A percentile compares a stretch with the other conserved stretches of the same genome.
Conservation (phyloP, 2,113 vertebrate species). For the Nothobranchius kuhntae region DNA sequence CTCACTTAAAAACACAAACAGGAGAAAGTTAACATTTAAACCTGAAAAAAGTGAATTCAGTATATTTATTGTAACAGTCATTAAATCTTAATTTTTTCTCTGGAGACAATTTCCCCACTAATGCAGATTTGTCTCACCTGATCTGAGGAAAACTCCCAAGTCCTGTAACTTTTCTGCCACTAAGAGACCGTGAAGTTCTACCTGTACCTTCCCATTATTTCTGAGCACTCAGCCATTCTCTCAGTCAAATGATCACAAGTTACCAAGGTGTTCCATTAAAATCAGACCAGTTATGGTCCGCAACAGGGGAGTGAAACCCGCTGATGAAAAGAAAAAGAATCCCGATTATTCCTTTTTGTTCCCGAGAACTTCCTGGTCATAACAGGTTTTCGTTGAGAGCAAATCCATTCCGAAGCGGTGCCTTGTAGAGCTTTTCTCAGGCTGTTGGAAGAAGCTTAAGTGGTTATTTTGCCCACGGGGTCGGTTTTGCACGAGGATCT, state of each 20-base stretch:
- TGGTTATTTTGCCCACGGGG: slow-evolving; percentile 63
- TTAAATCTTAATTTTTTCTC: neutral
- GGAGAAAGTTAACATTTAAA: no score
- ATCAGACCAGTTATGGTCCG: slow-evolving; percentile 6
- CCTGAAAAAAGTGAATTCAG: no score
- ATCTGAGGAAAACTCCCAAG: neutral
- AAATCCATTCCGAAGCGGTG: slow-evolving; percentile 56
- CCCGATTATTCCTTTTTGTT: slow-evolving; percentile 50
- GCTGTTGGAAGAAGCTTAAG: slow-evolving; percentile 70
- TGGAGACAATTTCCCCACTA: no score
- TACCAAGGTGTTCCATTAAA: slow-evolving; percentile 54
- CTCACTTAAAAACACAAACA: no score
- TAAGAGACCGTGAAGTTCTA: neutral
- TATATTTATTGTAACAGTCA: no score
- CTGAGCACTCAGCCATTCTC: slow-evolving; percentile 13
- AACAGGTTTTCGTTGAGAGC: slow-evolving; percentile 47
- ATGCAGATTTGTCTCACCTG: neutral
- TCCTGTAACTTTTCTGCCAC: slow-evolving; percentile 11
- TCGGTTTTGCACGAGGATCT: slow-evolving; percentile 58
- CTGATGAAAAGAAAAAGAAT: slow-evolving; percentile 26
- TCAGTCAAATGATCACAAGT: slow-evolving; percentile 33
- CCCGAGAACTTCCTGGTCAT: slow-evolving; percentile 35
- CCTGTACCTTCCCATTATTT: slow-evolving; percentile 12
- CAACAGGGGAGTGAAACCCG: slow-evolving; percentile 17
- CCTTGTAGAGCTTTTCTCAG: slow-evolving; percentile 61